These are phyloP conservation scores for Tor tambroides DNA, from an alignment of 2,113 vertebrate species.

Conservation along the genomic window DNA sequence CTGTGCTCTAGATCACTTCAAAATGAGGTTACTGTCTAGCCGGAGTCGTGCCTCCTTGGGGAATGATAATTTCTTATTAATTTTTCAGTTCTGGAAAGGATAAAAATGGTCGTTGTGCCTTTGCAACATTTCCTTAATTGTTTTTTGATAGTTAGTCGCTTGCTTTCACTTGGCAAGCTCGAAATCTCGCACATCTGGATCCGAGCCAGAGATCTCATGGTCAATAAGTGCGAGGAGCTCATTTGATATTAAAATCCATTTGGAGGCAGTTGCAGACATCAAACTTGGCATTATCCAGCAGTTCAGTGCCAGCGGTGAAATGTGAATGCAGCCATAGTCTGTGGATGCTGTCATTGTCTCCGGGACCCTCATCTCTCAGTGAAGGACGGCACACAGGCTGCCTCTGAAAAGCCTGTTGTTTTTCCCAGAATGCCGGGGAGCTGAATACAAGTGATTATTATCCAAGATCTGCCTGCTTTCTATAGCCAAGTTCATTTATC, in stretches of 20 bases:
- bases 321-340: slow-evolving; percentile 26
- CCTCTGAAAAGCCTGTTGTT: slow-evolving; percentile 37
- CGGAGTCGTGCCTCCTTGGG: background rate
- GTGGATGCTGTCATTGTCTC: slow-evolving; percentile 24
- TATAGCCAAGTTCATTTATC: slow-evolving; percentile 52
- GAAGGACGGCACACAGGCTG: background rate
- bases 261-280: slow-evolving; percentile 21
- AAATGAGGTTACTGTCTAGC: slow-evolving; percentile 45
- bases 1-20: slow-evolving; percentile 20
- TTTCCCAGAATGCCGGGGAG: slow-evolving; percentile 17
- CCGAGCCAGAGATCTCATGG: slow-evolving; percentile 4
- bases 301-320: slow-evolving; percentile 21
- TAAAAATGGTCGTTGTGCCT: slow-evolving; percentile 13
- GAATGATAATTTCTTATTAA: slow-evolving; percentile 34
- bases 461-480: slow-evolving; percentile 46
- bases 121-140: slow-evolving; percentile 3
- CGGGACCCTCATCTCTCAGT: slow-evolving; percentile 24
- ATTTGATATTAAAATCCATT: slow-evolving; percentile 39
- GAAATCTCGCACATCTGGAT: background rate
- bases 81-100: slow-evolving; percentile 12
- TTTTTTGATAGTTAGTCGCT: slow-evolving; percentile 20
- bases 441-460: slow-evolving; percentile 44
- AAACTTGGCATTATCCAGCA: slow-evolving; percentile 27
- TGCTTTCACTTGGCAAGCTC: slow-evolving; percentile 16
- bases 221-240: slow-evolving; percentile 19